Evolutionary conservation across 2,888 invertebrate species (phyloP).

Genomic region (Lottia scabra): DNA sequence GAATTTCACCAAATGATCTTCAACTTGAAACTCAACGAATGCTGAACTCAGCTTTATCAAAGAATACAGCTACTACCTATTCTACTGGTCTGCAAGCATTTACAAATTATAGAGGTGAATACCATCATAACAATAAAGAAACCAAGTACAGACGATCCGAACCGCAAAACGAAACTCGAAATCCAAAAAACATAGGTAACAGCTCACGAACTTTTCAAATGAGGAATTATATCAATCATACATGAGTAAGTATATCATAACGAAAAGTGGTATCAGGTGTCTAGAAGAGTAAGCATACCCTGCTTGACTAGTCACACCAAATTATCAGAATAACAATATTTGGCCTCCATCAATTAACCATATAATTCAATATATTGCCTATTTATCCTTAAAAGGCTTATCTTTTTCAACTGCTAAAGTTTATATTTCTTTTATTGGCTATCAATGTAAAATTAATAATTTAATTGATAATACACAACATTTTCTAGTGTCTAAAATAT

Average conservation of each 20-base stretch:
- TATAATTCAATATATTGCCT: neutral
- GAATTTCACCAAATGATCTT: neutral
- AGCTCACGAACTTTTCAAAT: too few relatives aligned
- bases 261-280: too few relatives aligned
- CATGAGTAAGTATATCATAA: too few relatives aligned
- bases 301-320: too few relatives aligned
- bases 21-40: neutral
- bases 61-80: neutral
- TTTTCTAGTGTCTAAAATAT: neutral
- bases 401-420: neutral
- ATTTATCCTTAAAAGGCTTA: neutral
- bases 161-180: too few relatives aligned
- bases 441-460: neutral
- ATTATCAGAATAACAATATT: too few relatives aligned
- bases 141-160: too few relatives aligned
- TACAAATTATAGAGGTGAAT: neutral
- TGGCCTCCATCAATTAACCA: neutral
- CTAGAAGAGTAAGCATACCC: too few relatives aligned
- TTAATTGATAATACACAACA: neutral
- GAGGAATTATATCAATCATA: too few relatives aligned
- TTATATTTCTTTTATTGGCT: neutral
- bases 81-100: neutral
- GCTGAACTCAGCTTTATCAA: neutral
- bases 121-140: too few relatives aligned
- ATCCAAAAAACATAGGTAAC: too few relatives aligned